Evolutionary conservation across 2,113 vertebrate species (phyloP), one percentile per base, ranked within the genome.

Genomic region (Corythoichthys haematopterus): DNA sequence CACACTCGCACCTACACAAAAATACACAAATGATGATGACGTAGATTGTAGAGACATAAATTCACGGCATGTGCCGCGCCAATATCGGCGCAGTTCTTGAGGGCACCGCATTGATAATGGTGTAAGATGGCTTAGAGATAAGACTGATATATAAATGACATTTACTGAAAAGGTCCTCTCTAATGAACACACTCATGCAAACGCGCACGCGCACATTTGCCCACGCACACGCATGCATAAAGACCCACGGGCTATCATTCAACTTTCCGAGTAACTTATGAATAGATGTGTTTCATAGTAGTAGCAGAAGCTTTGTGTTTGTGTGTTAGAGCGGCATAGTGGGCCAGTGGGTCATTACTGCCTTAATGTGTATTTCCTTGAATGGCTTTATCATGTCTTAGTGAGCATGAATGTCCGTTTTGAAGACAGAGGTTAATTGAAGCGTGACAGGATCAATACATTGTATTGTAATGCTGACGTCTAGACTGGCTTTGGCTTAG

Each of bases 141-240:
- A 77, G 75, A 76, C 78, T 85, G 85, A 86, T 86, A 85, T 88
- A 87, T 74, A 83, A 81, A 65, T 90, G 85, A 84, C 85, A 87
- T 88, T 88, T 88, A 80, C 77, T 70, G 69, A 79, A 87, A 81
- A 87, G 84, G 80, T 87, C 79, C 72, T 77, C 70, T 77, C 62
- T 84, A 80, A 87, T 84, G 71, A 84, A 83, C 60, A 82, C 75
- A 74, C 70, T 8, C 52, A 37, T 11, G 14, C 46, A 50, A 9
- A 28, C 20, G 14, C 28, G 51, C 68, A 64, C 60, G 68, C 66
- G 59, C 52, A 53, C 40, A 62, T 56, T 37, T 52, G 68, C 65
- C 58, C 53, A 66, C 37, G 45, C 28, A 70, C 64, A 61, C 64
- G 76, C 33, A 65, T 56, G 62, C 38, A 16, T 64, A 77, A 46